phyloP scores from a whole-genome alignment of 92 coral and sea anemone genomes.

The Montipora capitata region DNA sequence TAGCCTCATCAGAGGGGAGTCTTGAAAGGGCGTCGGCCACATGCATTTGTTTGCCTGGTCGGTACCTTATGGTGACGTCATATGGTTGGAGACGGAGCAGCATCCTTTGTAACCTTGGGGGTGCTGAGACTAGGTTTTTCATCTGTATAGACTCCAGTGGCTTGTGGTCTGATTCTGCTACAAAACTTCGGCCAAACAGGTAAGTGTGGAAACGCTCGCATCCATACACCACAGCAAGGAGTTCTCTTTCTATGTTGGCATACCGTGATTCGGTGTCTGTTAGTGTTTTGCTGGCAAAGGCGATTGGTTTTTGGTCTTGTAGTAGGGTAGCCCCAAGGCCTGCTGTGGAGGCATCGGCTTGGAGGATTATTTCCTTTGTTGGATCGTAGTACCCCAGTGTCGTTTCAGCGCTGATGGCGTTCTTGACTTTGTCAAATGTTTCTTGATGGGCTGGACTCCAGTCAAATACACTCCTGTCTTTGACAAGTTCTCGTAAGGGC shows the following conservation, averaged over 20 bases:
- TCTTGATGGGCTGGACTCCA: slow-evolving; percentile 45
- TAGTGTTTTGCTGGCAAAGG: slow-evolving; percentile 69
- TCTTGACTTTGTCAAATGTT: background rate
- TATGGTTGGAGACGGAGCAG: background rate
- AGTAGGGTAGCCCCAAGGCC: slow-evolving; percentile 44
- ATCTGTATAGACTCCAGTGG: background rate
- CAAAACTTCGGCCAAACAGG: background rate
- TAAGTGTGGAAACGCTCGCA: slow-evolving; percentile 6
- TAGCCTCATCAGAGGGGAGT: background rate
- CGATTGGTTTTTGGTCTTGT: slow-evolving; percentile 51
- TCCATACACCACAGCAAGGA: background rate
- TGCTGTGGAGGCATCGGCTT: slow-evolving; percentile 42
- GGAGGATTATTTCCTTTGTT: slow-evolving; percentile 32
- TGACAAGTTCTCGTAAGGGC: slow-evolving; percentile 71
- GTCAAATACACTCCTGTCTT: slow-evolving; percentile 9
- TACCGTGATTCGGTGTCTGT: slow-evolving; percentile 41
- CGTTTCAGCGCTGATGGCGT: slow-evolving; percentile 33
- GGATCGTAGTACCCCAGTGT: slow-evolving; percentile 52
- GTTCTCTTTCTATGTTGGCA: slow-evolving; percentile 58
- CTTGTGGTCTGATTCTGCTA: background rate
- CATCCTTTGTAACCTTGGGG: background rate
- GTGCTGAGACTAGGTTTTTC: background rate
- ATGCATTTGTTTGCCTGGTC: slow-evolving; percentile 16
- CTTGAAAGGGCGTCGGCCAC: background rate
- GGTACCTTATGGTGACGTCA: background rate